Evolutionary conservation across 2,797 vertebrate species (phyloP), one percentile per base, ranked within the genome.

Genomic region (Poliocrania exsul): DNA sequence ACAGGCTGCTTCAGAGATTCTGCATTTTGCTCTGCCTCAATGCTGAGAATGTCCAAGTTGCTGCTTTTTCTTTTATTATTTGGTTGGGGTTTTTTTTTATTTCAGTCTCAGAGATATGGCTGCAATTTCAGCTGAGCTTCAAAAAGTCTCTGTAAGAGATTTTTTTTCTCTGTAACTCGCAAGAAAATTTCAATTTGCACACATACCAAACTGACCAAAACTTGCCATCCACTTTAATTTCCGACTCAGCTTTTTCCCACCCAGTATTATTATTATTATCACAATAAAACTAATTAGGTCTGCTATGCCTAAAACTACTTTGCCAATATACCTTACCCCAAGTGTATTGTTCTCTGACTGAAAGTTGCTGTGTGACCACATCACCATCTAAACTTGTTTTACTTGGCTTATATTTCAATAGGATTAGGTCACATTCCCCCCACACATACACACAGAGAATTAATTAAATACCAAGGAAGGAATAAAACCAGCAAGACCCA

Each of bases 381-480:
- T 51, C 82, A 87, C 54, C 64, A 33, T 50, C 62, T 74, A 51
- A 84, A 74, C 31, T 54, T 94, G 88, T 88, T 95, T 95, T 56
- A 53, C 42, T 97, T 95, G 88, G 86, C 94, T 87, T 77, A 23
- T 89, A 33, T 95, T 91, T 92, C 92, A 95, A 42, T 65, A 88
- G 92, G 86, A 96, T 92, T 91, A 92, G 66, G 60, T 92, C 95
- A 95, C 49, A 61, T 93, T 93, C 74, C 60, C 78, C 90, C 11
- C 37, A 54, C 64, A 80, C 20, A 64, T 42, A 80, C 74, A 88
- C 61, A 95, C 75, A 93, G 72, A 18, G 7, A 87, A 64, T 70
- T 95, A 96, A 92, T 90, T 94, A 94, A 96, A 95, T 90, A 56
- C 67, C 74, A 47, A 84, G 58, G 61, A 95, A 79, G 26, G 57